phyloP scores from a whole-genome alignment of 2,797 vertebrate genomes.

The Typhlichthys eigenmanni region DNA sequence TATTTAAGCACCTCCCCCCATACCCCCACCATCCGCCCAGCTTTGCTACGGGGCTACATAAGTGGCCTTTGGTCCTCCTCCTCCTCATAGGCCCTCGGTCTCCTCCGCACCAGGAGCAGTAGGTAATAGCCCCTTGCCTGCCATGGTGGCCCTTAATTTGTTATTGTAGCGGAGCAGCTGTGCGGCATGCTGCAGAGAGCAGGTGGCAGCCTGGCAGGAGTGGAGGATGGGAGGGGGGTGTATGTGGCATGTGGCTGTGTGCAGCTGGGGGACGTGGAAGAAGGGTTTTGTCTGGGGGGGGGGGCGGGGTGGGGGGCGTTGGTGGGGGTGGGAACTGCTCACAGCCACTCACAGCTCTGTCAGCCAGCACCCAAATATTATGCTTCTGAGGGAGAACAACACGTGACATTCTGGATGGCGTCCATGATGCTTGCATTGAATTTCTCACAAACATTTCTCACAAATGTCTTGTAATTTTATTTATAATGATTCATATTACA shows the following conservation, averaged over 20 bases:
- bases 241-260: not conserved
- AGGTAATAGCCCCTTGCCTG: constrained; percentile 70
- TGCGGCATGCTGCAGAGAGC: constrained; percentile 79
- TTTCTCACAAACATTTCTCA: no score
- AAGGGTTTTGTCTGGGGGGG: not conserved
- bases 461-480: no score
- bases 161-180: constrained; percentile 84
- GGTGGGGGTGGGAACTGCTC: not conserved
- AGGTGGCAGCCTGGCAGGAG: constrained; percentile 82
- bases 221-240: constrained; percentile 36
- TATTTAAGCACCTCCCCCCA: constrained; percentile 45
- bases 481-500: not conserved
- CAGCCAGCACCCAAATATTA: constrained; percentile 65
- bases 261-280: not conserved
- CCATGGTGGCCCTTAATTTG: constrained; percentile 78
- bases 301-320: not conserved
- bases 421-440: constrained; percentile 27
- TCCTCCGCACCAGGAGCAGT: constrained; percentile 51
- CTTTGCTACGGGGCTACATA: constrained; percentile 16
- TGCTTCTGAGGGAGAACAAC: constrained; percentile 52
- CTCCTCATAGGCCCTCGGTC: constrained; percentile 45
- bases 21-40: constrained; percentile 8
- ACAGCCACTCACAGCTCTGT: constrained; percentile 33
- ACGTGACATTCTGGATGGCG: constrained; percentile 44
- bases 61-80: constrained; percentile 35